These are phyloP conservation scores for Mustelus asterias DNA, from an alignment of 2,113 vertebrate genomes.

Conservation along the genomic window DNA sequence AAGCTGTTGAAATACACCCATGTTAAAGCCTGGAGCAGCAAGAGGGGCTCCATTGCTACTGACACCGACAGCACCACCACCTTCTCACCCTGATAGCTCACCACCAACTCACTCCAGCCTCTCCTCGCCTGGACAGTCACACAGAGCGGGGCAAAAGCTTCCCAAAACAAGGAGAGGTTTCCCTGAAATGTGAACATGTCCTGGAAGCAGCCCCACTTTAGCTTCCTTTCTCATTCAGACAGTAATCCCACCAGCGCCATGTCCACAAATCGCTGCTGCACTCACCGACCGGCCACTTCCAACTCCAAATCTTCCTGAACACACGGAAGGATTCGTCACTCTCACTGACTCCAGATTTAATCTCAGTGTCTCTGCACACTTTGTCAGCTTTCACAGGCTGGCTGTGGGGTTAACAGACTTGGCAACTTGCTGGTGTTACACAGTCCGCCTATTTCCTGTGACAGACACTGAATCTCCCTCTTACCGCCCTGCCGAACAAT, in stretches of 20 bases:
- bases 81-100: slow-evolving; percentile 55
- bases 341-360: background rate
- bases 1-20: slow-evolving; percentile 59
- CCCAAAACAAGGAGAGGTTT: background rate
- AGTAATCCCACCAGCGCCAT: background rate
- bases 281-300: background rate
- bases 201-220: background rate
- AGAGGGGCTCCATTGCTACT: slow-evolving; percentile 59
- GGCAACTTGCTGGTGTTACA: background rate
- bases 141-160: background rate
- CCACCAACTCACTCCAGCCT: background rate
- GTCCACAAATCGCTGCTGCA: background rate
- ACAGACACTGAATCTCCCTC: background rate
- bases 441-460: background rate
- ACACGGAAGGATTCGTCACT: background rate
- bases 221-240: background rate
- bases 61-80: slow-evolving; percentile 85
- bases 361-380: background rate
- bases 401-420: too few relatives aligned
- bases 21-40: slow-evolving; percentile 42
- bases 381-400: background rate
- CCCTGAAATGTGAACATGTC: background rate
- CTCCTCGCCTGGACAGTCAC: background rate
- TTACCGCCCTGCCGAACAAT: background rate
- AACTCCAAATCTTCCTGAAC: background rate